phyloP scores from a whole-genome alignment of 2,113 vertebrate genomes.

The Etheostoma cragini region DNA sequence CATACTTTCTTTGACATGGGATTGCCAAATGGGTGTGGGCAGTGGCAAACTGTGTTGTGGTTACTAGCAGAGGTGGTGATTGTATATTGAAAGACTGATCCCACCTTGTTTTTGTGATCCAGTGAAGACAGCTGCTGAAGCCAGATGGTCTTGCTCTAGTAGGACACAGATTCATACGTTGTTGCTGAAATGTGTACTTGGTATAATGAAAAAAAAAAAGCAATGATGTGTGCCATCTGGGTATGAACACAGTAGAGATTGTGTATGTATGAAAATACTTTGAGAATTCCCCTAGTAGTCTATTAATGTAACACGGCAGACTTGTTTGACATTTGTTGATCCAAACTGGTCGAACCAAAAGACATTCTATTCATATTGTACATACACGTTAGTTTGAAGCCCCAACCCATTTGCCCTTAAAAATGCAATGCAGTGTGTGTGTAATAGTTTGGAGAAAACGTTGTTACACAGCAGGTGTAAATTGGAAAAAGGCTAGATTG shows the following conservation, averaged over 20 bases:
- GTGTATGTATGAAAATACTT: background rate
- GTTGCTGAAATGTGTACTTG: background rate
- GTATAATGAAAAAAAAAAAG: background rate
- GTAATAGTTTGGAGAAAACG: background rate
- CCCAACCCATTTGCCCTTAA: background rate
- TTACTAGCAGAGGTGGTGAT: conserved; percentile 7
- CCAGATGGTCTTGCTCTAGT: background rate
- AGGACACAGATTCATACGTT: background rate
- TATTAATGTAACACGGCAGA: background rate
- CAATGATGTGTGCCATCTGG: background rate
- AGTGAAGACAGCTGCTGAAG: conserved; percentile 13
- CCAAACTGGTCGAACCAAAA: background rate
- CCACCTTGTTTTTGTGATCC: conserved; percentile 3
- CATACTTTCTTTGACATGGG: conserved; percentile 9
- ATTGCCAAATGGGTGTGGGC: background rate
- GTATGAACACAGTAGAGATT: background rate
- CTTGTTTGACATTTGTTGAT: background rate
- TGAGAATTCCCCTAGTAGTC: background rate
- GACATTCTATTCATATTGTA: background rate
- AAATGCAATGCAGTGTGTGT: background rate
- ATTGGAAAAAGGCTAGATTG: background rate
- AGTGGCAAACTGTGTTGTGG: background rate
- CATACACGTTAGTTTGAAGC: background rate
- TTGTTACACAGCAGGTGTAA: background rate
- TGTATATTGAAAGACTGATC: background rate